Base-by-base conservation (phyloP, 2,797 vertebrate species). In the Enteromius radiatus region DNA sequence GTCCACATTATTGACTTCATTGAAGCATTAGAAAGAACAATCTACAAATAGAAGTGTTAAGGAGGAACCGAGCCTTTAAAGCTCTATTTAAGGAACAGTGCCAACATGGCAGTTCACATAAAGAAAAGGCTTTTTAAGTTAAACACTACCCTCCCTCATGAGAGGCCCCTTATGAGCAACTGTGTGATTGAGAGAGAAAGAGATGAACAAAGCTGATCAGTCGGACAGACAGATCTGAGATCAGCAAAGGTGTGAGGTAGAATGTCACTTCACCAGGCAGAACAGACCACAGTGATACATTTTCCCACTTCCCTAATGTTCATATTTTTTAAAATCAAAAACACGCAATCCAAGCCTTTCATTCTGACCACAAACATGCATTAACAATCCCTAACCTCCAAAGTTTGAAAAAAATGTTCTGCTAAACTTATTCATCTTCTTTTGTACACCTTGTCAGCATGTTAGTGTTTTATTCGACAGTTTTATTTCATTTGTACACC, bases 101-200 rank as follows among this genome's bases (percentile, higher is more conserved):
- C 83, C 88, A 86, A 85, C 56, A 81, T 68, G 76, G 76, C 67
- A 87, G 84, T 56, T 68, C 71, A 76, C 56, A 74, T 79, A 81
- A 86, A 84, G 84, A 86, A 88, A 77, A 75, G n/a, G 76, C 78
- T 75, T 84, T 86, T 87, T 86, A 89, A 82, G 78, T 85, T 86
- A 84, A 83, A 87, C 82, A 86, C 84, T 84, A 77, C 61, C 80
- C 49, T 67, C 70, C 84, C 28, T 73, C 87, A 89, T 77, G 83
- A 89, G 83, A 86, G 87, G 83, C 80, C 86, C 54, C 68, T 88
- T 87, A 41, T 89, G 89, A 92, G 64, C 84, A 90, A 89, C 91
- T 89, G 87, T 90, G 89, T 88, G 88, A 83, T 84, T 86, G 84
- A 84, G 84, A 85, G 82, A 90, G 90, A 87, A 84, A 83, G 86